A percentile compares a stretch with the other conserved stretches of the same genome.
These are phyloP conservation scores for Pangasianodon hypophthalmus DNA, from an alignment of 2,113 vertebrate genomes.

Conservation along the genomic window DNA sequence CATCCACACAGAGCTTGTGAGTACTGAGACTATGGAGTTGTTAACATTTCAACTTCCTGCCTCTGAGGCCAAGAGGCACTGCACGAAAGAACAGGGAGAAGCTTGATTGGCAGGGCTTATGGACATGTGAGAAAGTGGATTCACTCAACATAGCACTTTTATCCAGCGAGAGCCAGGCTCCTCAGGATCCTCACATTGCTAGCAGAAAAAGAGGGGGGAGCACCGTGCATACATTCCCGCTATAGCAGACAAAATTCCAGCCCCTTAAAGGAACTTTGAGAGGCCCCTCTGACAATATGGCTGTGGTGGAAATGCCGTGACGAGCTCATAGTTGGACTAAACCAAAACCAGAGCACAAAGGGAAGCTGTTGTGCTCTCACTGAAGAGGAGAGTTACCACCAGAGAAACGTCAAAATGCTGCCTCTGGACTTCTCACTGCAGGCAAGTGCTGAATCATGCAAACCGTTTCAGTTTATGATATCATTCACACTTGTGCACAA, in stretches of 20 bases:
- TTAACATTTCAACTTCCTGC: slow-evolving; percentile 20
- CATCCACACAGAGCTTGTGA: too few species aligned
- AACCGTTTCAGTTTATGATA: not conserved
- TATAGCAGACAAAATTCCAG: not conserved
- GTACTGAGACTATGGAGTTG: not conserved
- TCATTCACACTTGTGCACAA: not conserved
- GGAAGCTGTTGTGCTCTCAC: slow-evolving; percentile 13
- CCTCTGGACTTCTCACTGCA: slow-evolving; percentile 58
- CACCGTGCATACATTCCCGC: not conserved
- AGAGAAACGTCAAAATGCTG: slow-evolving; percentile 66
- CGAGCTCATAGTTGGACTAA: not conserved
- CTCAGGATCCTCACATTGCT: not conserved
- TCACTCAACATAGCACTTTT: slow-evolving; percentile 44
- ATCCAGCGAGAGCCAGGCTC: not conserved
- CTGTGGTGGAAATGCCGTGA: not conserved
- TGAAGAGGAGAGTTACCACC: not conserved
- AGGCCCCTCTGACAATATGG: not conserved
- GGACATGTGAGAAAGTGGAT: slow-evolving; percentile 68
- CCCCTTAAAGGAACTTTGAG: not conserved
- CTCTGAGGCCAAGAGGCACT: slow-evolving; percentile 63
- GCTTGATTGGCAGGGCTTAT: slow-evolving; percentile 65
- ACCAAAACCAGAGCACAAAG: slow-evolving; percentile 13
- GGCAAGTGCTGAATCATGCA: slow-evolving; percentile 61
- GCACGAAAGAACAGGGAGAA: slow-evolving; percentile 50
- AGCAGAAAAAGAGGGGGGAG: not conserved